These are phyloP conservation scores for Eubasilissa regina DNA, from an alignment of 1,140 invertebrate genomes.

Conservation along the genomic window DNA sequence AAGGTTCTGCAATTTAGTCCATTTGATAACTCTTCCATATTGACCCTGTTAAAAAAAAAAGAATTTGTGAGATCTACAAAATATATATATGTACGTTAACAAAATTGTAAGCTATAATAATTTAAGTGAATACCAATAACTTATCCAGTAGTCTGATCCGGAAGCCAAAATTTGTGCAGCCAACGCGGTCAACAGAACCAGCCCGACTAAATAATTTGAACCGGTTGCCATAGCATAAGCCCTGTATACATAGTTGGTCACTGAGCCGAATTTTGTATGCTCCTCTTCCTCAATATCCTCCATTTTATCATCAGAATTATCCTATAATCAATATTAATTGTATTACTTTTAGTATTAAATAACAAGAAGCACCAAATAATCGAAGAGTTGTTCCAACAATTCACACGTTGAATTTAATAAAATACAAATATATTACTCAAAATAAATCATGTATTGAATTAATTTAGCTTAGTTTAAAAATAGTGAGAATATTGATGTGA, in stretches of 20 bases:
- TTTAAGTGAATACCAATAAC: slow-evolving; percentile 11
- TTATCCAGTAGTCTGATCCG: slow-evolving; percentile 36
- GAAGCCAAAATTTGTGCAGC: slow-evolving; percentile 24
- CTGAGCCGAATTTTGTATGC: not conserved
- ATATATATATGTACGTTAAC: not conserved
- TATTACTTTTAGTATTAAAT: not conserved
- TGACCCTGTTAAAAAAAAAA: slow-evolving; percentile 42
- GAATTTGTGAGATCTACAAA: not conserved
- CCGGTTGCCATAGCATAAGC: slow-evolving; percentile 6
- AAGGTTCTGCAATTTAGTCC: not conserved
- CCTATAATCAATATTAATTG: not conserved
- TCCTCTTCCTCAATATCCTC: slow-evolving; percentile 15
- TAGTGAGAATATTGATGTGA: no score
- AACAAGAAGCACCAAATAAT: no score
- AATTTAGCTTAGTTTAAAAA: no score
- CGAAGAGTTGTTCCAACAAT: no score
- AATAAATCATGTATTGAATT: no score
- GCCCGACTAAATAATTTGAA: not conserved
- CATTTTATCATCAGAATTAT: slow-evolving; percentile 8
- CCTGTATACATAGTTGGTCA: slow-evolving; percentile 9
- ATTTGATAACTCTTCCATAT: slow-evolving; percentile 44
- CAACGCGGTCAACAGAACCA: slow-evolving; percentile 10
- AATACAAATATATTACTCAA: no score
- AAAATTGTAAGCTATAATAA: not conserved
- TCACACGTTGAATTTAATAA: no score